A percentile compares a stretch with the other conserved stretches of the same genome.
These are phyloP conservation scores for Scaptomyza tumidula DNA, from an alignment of 2,888 invertebrate species.

Conservation along the genomic window DNA sequence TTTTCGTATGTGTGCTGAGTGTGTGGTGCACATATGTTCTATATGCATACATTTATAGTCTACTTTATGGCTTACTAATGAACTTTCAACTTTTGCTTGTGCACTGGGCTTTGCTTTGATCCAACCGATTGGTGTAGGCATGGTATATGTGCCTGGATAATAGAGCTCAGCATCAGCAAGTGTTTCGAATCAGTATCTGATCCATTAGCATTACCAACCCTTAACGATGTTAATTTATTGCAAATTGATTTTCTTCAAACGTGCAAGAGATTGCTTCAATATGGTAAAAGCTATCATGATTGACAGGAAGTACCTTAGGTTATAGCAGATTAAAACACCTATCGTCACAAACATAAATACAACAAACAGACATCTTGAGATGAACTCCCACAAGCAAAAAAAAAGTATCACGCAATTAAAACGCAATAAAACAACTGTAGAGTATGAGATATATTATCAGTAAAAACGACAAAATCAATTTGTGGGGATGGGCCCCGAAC, in stretches of 20 bases:
- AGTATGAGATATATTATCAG: not conserved
- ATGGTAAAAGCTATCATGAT: not conserved
- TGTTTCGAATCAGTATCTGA: conserved; percentile 22
- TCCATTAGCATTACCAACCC: conserved; percentile 11
- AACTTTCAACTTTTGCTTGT: conserved; percentile 72
- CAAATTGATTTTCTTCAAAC: conserved; percentile 14
- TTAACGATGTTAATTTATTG: conserved; percentile 15
- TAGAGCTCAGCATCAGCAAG: conserved; percentile 14
- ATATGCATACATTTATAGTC: conserved; percentile 70
- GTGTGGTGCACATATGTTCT: conserved; percentile 48
- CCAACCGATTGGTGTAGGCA: conserved; percentile 37
- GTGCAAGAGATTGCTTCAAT: not conserved
- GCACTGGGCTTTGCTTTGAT: conserved; percentile 57
- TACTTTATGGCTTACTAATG: conserved; percentile 79
- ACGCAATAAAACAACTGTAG: conserved; percentile 23
- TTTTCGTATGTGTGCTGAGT: conserved; percentile 17
- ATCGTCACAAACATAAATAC: conserved; percentile 4
- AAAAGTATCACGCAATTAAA: not conserved
- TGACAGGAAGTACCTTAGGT: not conserved
- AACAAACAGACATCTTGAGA: conserved; percentile 22
- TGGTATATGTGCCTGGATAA: conserved; percentile 25
- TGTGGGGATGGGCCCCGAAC: conserved; percentile 40
- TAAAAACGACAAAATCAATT: conserved; percentile 57
- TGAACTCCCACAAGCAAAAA: not conserved
- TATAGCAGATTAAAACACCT: not conserved